Evolutionary conservation across 2,113 vertebrate genomes (phyloP).

Genomic region (human (Homo sapiens)): DNA sequence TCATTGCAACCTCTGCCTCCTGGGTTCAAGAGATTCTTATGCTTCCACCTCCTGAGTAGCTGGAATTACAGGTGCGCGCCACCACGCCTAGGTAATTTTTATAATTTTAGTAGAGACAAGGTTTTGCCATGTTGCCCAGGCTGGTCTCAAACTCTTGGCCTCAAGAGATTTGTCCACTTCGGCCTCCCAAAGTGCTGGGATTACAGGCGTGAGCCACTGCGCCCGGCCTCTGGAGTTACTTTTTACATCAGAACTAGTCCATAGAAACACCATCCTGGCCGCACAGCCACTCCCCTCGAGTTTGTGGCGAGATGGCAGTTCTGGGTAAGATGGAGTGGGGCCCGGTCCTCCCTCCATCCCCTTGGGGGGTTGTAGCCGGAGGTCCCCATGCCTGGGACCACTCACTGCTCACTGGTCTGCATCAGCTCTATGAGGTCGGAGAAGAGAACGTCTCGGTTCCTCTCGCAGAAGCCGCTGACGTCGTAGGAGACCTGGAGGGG

Average conservation of each 20-base stretch:
- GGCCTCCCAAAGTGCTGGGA: no score
- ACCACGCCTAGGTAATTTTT: no score
- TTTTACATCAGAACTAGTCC: not conserved
- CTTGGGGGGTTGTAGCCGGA: not conserved
- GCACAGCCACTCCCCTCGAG: not conserved
- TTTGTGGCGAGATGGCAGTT: not conserved
- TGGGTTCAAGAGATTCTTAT: no score
- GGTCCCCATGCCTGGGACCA: not conserved
- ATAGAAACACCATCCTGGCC: not conserved
- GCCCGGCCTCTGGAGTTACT: no score
- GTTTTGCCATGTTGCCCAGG: not conserved
- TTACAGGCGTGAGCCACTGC: no score
- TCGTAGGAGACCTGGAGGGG: slow-evolving; percentile 93
- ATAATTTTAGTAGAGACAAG: not conserved
- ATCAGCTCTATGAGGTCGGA: slow-evolving; percentile 96
- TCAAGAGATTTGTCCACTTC: no score
- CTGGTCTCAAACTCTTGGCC: not conserved
- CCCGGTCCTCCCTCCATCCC: not conserved
- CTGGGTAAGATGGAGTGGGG: not conserved
- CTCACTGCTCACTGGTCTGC: slow-evolving; percentile 97
- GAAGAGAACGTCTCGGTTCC: slow-evolving; percentile 96
- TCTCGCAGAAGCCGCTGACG: slow-evolving; percentile 94
- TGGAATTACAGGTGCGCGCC: no score
- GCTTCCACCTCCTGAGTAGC: no score
- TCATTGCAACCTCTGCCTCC: no score